Evolutionary conservation across 2,888 invertebrate species (phyloP), one percentile per base, ranked within the genome.

Genomic region (Clivina fossor): DNA sequence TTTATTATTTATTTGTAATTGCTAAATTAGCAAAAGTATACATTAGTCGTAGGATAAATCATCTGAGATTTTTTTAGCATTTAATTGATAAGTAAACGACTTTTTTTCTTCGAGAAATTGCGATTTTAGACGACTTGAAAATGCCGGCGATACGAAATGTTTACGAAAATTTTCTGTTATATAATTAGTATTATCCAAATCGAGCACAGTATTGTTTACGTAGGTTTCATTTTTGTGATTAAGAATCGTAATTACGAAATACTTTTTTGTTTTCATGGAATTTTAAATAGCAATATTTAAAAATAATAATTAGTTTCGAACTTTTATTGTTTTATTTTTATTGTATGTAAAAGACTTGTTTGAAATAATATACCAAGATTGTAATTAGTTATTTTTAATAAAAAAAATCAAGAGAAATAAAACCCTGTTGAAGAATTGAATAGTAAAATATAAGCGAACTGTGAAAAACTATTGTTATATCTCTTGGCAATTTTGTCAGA

Each of bases 401-500:
- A 24, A 24, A 9, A 24, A 9, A 24, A 7, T 7, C 4, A 24
- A 24, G 26, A 7, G 9, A 7, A 24, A 24, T 4, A 24, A 9
- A 7, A 24, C 9, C 13, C 18, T 37, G 37, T 37, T 37, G 37
- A 37, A 37, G 15, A 32, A 15, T 32, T 32, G 16, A 37, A 15
- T 37, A 37, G 37, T 15, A 13, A 15, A 37, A 37, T n/a, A n/a
- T 37, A 44, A 44, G 44, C 44, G 28, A 44, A 22, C 44, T 44
- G 44, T 38, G 16, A 38, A 20, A n/a, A n/a, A n/a, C n/a, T n/a
- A n/a, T n/a, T 16, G 4, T 37, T 37, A 18, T 37, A 16, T 37
- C 3, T 37, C 18, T 8, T 22, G 22, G 16, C 38, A 37, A 16
- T 38, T 38, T 16, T 38, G 2, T 16, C 32, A 38, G 50, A 40